Base-by-base conservation (phyloP, 2,888 invertebrate species). In the Caprella mutica region DNA sequence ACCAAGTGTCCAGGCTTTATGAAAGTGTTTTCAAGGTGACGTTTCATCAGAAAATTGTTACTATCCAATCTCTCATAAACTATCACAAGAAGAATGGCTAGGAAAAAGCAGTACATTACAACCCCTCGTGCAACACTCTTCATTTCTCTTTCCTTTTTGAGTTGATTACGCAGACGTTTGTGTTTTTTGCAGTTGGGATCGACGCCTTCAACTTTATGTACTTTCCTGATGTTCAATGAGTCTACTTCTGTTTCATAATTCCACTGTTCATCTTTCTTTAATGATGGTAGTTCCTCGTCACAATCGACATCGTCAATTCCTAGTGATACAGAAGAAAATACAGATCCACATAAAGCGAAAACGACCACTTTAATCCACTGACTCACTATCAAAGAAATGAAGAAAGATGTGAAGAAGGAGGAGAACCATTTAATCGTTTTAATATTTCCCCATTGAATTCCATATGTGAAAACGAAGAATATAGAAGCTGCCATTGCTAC, bases 391-490 rank as follows among this genome's bases (percentile, higher is more conserved):
- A 76, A 69, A 1, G 75, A 75, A 23, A 72, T 70, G 58, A 75
- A 70, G 68, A 76, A 74, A 5, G 75, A 73, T 2, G 74, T 67
- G 52, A 76, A 55, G 69, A 76, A 70, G 3, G 76, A 74, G 3
- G 75, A 70, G 19, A 77, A 71, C 76, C 76, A 76, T 66, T 76
- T 73, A 55, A 70, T 69, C 33, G 72, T 71, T 61, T 74, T 75
- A 5, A 69, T 69, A 55, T 76, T 75, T 21, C 73, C 73, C 68
- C 76, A 76, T 66, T 67, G 68, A 48, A 77, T 71, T 5, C 74
- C 76, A 65, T 75, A 76, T 56, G 73, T 71, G 55, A 72, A 72
- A 27, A 74, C 73, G 65, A 76, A 71, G 35, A 72, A 70, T 0
- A 70, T 68, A 0, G 72, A 71, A 0, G 68, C 69, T 1, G 69